Conservation (phyloP, 2,888 invertebrate species). For the Dromius quadrimaculatus region DNA sequence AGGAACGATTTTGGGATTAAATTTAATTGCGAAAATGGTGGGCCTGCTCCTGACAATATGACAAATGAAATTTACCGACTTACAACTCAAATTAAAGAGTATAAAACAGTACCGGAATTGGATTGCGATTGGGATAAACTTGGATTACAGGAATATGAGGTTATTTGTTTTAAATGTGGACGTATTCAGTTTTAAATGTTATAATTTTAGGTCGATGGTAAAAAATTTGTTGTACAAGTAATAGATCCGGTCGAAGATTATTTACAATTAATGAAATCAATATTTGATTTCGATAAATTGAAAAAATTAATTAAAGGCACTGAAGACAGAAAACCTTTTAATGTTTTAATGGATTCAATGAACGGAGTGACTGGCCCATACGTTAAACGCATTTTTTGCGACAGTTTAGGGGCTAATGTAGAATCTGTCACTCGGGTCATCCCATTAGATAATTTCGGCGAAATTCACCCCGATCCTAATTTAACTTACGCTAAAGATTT, state of each 20-base stretch:
- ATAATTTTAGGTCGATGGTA: conserved; percentile 77
- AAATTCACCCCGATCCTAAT: conserved; percentile 97
- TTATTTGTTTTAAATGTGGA: conserved; percentile 61
- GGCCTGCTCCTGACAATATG: conserved; percentile 92
- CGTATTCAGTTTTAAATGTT: conserved; percentile 56
- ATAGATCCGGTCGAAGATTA: conserved; percentile 94
- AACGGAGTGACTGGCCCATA: conserved; percentile 99
- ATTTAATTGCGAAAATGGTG: conserved; percentile 97
- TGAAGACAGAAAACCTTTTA: conserved; percentile 76
- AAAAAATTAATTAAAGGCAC: conserved; percentile 79
- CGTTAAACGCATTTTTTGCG: conserved; percentile 87
- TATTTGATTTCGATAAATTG: conserved; percentile 93
- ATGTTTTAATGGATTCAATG: conserved; percentile 93
- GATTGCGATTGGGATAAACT: conserved; percentile 81
- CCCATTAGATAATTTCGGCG: conserved; percentile 95
- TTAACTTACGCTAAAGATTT: conserved; percentile 85
- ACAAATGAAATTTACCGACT: conserved; percentile 90
- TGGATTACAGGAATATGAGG: conserved; percentile 76
- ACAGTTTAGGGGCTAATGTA: conserved; percentile 83
- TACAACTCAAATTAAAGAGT: conserved; percentile 82
- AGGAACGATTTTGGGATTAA: conserved; percentile 99
- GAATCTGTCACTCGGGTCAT: conserved; percentile 77
- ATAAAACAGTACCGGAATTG: conserved; percentile 84
- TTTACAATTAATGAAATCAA: conserved; percentile 90
- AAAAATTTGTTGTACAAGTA: conserved; percentile 84